phyloP scores from a whole-genome alignment of 2,797 vertebrate species.

The Capromys pilorides region DNA sequence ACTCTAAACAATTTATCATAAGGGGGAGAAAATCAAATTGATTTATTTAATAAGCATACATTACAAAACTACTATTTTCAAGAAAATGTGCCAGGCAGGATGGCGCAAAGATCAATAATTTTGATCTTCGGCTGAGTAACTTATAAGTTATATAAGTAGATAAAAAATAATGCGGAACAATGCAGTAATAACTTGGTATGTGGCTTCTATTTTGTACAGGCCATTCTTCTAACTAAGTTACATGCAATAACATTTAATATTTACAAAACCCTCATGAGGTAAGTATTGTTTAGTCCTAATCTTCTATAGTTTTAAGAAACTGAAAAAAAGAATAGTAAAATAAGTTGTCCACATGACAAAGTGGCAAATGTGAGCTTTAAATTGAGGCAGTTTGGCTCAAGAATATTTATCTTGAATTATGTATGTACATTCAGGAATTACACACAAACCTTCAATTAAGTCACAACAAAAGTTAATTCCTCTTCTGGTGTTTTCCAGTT shows the following conservation, averaged over 20 bases:
- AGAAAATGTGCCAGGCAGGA: background rate
- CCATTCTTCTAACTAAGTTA: background rate
- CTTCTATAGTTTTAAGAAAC: constrained; percentile 17
- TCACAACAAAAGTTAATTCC: background rate
- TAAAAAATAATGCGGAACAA: too few species aligned
- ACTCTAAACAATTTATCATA: background rate
- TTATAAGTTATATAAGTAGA: background rate
- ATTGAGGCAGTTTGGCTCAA: background rate
- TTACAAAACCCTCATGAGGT: background rate
- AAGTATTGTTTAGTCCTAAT: background rate
- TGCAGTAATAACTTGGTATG: background rate
- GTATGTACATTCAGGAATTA: background rate
- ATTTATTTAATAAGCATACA: background rate
- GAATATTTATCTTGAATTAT: background rate
- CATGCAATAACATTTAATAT: background rate
- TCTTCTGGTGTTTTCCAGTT: background rate
- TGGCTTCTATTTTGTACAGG: background rate
- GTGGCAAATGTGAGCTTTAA: background rate
- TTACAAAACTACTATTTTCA: background rate
- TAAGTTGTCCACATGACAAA: background rate
- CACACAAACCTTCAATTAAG: background rate
- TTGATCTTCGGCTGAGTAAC: background rate
- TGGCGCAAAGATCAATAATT: background rate
- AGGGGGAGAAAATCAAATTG: background rate
- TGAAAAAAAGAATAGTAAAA: background rate